Conservation (phyloP, 2,113 vertebrate genomes). For the Andinoacara biseriatus region DNA sequence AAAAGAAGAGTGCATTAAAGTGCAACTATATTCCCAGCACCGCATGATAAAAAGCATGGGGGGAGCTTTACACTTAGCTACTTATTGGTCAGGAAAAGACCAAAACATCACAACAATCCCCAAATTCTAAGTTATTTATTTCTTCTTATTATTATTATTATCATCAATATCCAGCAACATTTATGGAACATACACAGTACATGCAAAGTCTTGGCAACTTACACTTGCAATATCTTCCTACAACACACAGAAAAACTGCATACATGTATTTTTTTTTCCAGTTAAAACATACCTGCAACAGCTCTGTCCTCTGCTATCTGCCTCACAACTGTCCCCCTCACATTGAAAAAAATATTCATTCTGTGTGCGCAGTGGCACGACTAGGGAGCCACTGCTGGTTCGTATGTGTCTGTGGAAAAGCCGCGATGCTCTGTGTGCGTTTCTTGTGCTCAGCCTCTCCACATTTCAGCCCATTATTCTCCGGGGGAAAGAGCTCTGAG, state of each 20-base stretch:
- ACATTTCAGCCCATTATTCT: constrained; percentile 71
- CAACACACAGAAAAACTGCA: not conserved
- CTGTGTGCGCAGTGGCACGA: constrained; percentile 22
- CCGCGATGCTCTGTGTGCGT: constrained; percentile 36
- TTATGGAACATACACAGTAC: not conserved
- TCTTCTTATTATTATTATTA: not conserved
- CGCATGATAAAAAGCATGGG: not conserved
- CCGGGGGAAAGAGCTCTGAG: constrained; percentile 63
- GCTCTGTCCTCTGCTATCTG: constrained; percentile 64
- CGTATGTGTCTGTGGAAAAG: constrained; percentile 36
- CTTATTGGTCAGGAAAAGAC: not conserved
- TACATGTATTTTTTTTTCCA: not conserved
- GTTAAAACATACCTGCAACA: constrained; percentile 62
- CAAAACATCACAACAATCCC: not conserved
- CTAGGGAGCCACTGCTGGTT: constrained; percentile 34
- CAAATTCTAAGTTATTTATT: constrained; percentile 15
- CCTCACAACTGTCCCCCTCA: constrained; percentile 60
- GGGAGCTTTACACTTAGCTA: not conserved
- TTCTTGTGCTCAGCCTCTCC: constrained; percentile 64
- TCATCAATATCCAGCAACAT: not conserved
- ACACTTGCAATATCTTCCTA: constrained; percentile 2
- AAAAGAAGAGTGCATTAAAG: not conserved
- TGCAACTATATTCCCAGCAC: constrained; percentile 12
- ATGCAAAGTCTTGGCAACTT: constrained; percentile 54
- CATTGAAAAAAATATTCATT: constrained; percentile 74